phyloP scores from a whole-genome alignment of 2,888 invertebrate genomes.

The Portevinia maculata region DNA sequence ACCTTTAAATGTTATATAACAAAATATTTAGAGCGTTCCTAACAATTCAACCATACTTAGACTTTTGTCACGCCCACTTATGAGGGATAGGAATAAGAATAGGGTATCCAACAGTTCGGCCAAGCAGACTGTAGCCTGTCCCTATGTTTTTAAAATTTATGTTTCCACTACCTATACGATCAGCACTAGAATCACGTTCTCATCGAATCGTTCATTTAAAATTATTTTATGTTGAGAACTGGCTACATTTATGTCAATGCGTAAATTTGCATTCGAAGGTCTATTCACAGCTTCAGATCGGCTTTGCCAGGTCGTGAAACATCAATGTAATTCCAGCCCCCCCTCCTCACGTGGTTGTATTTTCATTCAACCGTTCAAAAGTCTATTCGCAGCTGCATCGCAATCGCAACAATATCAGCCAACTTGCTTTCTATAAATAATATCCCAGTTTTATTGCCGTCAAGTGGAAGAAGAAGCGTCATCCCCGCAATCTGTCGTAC shows the following conservation, averaged over 20 bases:
- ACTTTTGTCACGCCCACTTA: too few relatives aligned
- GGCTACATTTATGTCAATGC: constrained; percentile 21
- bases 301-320: too few relatives aligned
- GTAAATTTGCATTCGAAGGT: constrained; percentile 17
- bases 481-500: constrained; percentile 15
- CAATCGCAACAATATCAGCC: constrained; percentile 15
- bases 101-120: too few relatives aligned
- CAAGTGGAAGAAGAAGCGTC: constrained; percentile 6
- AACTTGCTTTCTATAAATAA: constrained; percentile 44
- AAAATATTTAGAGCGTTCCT: too few relatives aligned
- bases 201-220: constrained; percentile 13
- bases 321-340: too few relatives aligned
- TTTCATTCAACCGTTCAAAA: too few relatives aligned
- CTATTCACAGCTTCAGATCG: too few relatives aligned
- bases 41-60: too few relatives aligned
- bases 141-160: constrained; percentile 4
- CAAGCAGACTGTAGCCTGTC: too few relatives aligned
- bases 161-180: background rate
- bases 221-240: background rate
- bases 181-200: background rate
- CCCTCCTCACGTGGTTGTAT: too few relatives aligned
- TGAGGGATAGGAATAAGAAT: background rate
- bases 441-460: constrained; percentile 17
- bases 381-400: constrained; percentile 33
- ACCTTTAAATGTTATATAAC: too few relatives aligned